Conservation (phyloP, 2,888 invertebrate genomes). For the Amphipyra tragopoginis region DNA sequence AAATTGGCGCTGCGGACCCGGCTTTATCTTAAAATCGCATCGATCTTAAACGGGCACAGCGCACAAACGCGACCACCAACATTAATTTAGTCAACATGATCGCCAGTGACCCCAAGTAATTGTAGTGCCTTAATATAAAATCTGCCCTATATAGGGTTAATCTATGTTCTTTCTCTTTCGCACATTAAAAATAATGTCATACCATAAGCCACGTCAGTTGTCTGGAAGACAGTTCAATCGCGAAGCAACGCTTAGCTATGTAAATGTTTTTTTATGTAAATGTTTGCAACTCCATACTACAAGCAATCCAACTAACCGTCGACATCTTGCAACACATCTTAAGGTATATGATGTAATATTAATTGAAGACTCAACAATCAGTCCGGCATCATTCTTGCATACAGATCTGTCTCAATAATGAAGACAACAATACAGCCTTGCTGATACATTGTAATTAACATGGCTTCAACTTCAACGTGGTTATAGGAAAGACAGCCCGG, state of each 20-base stretch:
- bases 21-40: too few species aligned
- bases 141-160: too few species aligned
- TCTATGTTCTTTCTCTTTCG: background rate
- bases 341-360: conserved; percentile 11
- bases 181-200: background rate
- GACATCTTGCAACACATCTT: background rate
- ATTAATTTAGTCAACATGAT: too few species aligned
- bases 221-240: background rate
- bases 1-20: too few species aligned
- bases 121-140: too few species aligned
- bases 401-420: conserved; percentile 10
- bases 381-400: conserved; percentile 1
- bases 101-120: too few species aligned
- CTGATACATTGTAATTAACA: conserved; percentile 31
- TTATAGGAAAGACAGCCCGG: conserved; percentile 19
- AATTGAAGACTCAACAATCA: conserved; percentile 16
- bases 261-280: too few species aligned
- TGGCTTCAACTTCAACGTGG: conserved; percentile 26
- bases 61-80: too few species aligned
- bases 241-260: too few species aligned
- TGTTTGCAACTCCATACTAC: too few species aligned
- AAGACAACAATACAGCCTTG: conserved; percentile 2
- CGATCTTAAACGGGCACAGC: too few species aligned
- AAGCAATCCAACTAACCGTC: background rate
- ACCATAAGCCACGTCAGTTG: background rate